Evolutionary conservation across 2,113 vertebrate species (phyloP).

Genomic region (Epinephelus cyanopodus): DNA sequence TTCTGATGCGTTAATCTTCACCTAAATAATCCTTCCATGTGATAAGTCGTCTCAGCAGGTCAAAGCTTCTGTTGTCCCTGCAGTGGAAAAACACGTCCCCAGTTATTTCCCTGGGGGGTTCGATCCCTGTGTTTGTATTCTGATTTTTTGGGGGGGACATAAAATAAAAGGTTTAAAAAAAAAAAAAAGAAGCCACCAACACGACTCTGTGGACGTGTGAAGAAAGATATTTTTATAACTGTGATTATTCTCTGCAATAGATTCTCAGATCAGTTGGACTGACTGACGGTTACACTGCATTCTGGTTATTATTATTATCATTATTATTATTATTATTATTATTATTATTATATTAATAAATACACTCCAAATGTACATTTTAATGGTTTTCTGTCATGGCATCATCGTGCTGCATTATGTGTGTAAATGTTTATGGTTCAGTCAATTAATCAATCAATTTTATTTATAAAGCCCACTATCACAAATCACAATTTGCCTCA

Average conservation of each 20-base stretch:
- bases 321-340: slow-evolving; percentile 41
- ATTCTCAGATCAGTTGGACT: slow-evolving; percentile 47
- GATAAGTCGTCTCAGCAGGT: not conserved
- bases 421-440: slow-evolving; percentile 3
- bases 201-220: not conserved
- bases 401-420: not conserved
- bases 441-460: no score
- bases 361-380: slow-evolving; percentile 29
- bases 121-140: not conserved
- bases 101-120: not conserved
- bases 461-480: no score
- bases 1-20: no score
- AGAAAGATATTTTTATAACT: slow-evolving; percentile 69
- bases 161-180: slow-evolving; percentile 21
- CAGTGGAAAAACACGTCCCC: slow-evolving; percentile 15
- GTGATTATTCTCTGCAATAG: slow-evolving; percentile 63
- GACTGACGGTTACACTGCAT: slow-evolving; percentile 37
- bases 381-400: not conserved
- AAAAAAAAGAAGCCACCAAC: slow-evolving; percentile 22
- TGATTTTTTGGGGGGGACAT: not conserved
- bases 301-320: slow-evolving; percentile 35
- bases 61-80: not conserved
- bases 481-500: no score
- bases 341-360: slow-evolving; percentile 63
- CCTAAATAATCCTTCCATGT: not conserved